These are phyloP conservation scores for Pluvianellus socialis DNA, from an alignment of 2,113 vertebrate genomes.

Conservation along the genomic window DNA sequence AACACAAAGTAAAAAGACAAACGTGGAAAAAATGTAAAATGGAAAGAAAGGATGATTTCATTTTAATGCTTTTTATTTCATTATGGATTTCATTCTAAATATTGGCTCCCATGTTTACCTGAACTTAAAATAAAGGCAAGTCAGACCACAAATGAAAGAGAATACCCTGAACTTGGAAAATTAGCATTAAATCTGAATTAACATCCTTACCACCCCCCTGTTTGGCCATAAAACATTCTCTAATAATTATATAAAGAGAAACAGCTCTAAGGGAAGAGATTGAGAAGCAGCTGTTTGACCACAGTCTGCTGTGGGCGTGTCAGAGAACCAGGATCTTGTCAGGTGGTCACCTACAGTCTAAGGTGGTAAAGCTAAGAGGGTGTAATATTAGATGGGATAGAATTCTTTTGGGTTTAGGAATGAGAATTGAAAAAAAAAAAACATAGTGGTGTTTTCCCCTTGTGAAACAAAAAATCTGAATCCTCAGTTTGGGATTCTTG, in stretches of 20 bases:
- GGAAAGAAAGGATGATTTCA: neutral
- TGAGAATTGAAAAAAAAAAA: neutral
- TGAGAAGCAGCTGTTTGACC: neutral
- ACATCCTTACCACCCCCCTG: neutral
- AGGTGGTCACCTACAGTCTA: neutral
- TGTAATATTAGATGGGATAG: neutral
- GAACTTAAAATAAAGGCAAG: neutral
- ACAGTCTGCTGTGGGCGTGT: neutral
- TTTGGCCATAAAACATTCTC: neutral
- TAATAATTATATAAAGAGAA: neutral
- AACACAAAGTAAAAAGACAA: neutral
- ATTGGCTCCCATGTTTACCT: neutral
- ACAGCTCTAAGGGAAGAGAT: neutral
- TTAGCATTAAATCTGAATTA: neutral
- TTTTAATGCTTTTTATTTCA: neutral
- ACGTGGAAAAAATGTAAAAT: neutral
- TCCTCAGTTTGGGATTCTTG: neutral
- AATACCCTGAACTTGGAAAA: neutral
- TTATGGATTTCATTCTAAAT: neutral
- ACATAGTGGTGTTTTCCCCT: rapidly evolving
- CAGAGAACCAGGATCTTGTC: neutral
- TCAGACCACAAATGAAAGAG: neutral
- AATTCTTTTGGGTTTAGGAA: neutral
- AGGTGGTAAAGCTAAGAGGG: neutral
- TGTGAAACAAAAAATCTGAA: neutral